These are phyloP conservation scores for Philotrypesis tridentata DNA, from an alignment of 1,140 invertebrate species.

Conservation along the genomic window DNA sequence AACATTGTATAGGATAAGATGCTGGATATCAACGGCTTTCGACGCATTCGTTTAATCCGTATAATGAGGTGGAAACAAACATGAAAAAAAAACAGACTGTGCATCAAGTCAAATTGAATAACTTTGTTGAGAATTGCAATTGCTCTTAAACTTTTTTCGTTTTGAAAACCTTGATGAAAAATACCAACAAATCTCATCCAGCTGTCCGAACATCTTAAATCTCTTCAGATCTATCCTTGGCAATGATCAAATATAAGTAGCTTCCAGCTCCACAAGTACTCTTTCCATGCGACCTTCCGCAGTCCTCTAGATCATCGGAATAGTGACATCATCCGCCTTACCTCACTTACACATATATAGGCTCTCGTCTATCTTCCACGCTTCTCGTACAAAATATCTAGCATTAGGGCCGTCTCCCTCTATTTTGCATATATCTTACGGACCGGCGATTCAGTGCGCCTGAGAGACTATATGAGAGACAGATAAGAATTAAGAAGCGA, in stretches of 20 bases:
- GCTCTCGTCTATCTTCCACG: not conserved
- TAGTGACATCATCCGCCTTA: conserved; percentile 44
- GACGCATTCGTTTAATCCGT: too few species aligned
- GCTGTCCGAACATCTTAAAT: not conserved
- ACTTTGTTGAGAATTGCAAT: too few species aligned
- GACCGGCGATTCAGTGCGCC: not conserved
- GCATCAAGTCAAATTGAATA: too few species aligned
- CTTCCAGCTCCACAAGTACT: too few species aligned
- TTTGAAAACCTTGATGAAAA: too few species aligned
- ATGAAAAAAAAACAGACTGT: too few species aligned
- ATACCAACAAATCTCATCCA: not conserved
- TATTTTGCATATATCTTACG: not conserved
- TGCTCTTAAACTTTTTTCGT: too few species aligned
- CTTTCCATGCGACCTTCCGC: not conserved
- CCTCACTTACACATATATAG: not conserved
- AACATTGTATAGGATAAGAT: too few species aligned
- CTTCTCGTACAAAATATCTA: not conserved
- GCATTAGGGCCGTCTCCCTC: too few species aligned
- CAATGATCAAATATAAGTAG: not conserved
- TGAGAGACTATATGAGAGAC: not conserved
- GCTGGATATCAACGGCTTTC: too few species aligned
- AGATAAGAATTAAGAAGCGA: not conserved
- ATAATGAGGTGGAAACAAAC: too few species aligned
- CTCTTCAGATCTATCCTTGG: not conserved
- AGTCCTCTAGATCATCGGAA: not conserved